Evolutionary conservation across 2,797 vertebrate genomes (phyloP).

Genomic region (Tarsius wallacei): DNA sequence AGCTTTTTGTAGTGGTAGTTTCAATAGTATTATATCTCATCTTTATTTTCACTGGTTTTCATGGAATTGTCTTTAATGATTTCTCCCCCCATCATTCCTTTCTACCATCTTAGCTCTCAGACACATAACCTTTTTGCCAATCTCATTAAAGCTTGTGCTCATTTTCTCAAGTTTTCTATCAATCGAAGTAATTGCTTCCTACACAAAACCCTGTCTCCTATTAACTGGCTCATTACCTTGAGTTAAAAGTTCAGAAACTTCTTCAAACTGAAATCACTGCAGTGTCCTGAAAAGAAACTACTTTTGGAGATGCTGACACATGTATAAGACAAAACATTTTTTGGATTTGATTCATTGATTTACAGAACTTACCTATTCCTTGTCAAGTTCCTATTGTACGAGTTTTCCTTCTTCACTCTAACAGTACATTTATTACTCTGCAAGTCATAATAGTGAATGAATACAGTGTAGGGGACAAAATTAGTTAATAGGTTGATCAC

Average conservation of each 20-base stretch:
- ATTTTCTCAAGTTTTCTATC: constrained; percentile 81
- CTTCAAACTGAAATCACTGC: constrained; percentile 77
- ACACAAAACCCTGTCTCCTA: constrained; percentile 80
- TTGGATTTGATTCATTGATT: constrained; percentile 36
- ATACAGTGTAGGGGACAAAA: not conserved
- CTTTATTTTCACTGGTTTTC: constrained; percentile 70
- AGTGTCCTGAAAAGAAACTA: constrained; percentile 76
- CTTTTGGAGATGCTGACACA: constrained; percentile 76
- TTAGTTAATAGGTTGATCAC: not conserved
- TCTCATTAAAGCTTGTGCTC: constrained; percentile 78
- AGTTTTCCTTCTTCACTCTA: not conserved
- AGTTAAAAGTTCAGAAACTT: constrained; percentile 84
- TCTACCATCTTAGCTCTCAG: constrained; percentile 60
- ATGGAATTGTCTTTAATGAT: constrained; percentile 72
- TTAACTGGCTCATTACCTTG: constrained; percentile 85
- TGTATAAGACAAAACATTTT: constrained; percentile 54
- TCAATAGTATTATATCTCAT: not conserved
- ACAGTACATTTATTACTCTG: not conserved
- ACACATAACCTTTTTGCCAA: constrained; percentile 78
- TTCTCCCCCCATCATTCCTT: constrained; percentile 57
- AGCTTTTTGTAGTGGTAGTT: not conserved
- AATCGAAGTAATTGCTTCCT: constrained; percentile 80
- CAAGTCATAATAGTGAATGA: not conserved
- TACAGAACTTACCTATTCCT: constrained; percentile 11
- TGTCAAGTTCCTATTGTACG: not conserved